Evolutionary conservation across 2,113 vertebrate genomes (phyloP), one percentile per base, ranked within the genome.

Genomic region (Eonycteris spelaea): DNA sequence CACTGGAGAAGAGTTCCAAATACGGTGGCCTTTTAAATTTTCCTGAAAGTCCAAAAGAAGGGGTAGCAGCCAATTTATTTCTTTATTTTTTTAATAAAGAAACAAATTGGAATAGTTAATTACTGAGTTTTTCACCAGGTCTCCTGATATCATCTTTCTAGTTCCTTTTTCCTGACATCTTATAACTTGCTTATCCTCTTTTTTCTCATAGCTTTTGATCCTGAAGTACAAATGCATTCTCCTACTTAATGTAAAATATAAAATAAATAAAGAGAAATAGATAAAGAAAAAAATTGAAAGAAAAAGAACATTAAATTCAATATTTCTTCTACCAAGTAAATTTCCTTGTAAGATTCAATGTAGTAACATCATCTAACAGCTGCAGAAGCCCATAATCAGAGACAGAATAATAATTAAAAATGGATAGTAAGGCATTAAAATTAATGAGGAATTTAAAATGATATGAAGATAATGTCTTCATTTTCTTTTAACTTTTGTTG

Each of bases 331-430:
- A 70, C 51, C 19, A 71, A 48, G 33, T 68, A 83, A 86, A 92
- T 94, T 95, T 90, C 24, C n/a, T 83, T 86, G 19, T 93, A 57
- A 96, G n/a, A 68, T 18, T 95, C 57, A 63, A 57, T 26, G 30
- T 57, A 61, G 6, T 22, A 68, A 40, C 40, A 35, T 43, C 15
- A 92, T 35, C 87, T 71, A 80, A 48, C 11, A 86, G n/a, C 16
- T 30, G 21, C 90, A 61, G 35, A 93, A 94, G 57, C 3, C 35
- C 57, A 79, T 38, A 70, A 28, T 59, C 43, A 88, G 71, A 95
- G 30, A 18, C 38, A 63, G 28, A 75, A 86, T 10, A 59, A 12
- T 55, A 57, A 57, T 68, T 73, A 53, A 87, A 96, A 88, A 92
- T 71, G 55, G 82, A 38, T 80, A 77, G 33, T 43, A 93, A 55